A percentile compares a stretch with the other conserved stretches of the same genome.
phyloP scores from a whole-genome alignment of 2,113 vertebrate species.

The Saimiri boliviensis region DNA sequence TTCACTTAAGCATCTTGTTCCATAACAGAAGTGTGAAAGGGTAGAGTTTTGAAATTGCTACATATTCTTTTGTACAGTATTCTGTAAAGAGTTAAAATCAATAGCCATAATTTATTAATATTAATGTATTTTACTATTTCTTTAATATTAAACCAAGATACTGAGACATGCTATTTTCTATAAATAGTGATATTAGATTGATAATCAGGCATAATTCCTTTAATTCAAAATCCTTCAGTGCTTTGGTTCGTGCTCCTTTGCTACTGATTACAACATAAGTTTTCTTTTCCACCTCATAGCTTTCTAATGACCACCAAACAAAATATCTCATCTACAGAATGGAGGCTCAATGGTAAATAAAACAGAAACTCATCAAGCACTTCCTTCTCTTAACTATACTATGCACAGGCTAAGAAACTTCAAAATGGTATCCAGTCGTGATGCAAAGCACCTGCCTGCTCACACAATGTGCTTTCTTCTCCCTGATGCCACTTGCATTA shows the following conservation, averaged over 20 bases:
- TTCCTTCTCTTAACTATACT: background rate
- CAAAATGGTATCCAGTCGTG: background rate
- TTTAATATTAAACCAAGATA: conserved; percentile 16
- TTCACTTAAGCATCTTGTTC: background rate
- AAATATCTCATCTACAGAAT: background rate
- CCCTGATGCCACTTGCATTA: background rate
- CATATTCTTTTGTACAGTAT: background rate
- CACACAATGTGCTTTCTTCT: background rate
- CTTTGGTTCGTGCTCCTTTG: background rate
- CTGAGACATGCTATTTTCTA: background rate
- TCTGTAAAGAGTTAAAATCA: conserved; percentile 32
- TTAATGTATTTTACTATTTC: background rate
- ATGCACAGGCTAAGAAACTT: background rate
- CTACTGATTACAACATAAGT: background rate
- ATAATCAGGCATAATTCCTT: background rate
- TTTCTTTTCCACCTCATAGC: background rate
- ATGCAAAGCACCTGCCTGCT: background rate
- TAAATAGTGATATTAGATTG: background rate
- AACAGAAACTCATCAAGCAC: background rate
- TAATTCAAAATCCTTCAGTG: background rate
- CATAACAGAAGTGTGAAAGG: background rate
- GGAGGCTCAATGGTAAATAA: background rate
- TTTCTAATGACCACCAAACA: background rate
- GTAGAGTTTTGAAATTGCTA: background rate
- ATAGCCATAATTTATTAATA: background rate